These are phyloP conservation scores for Myoxocephalus aenaeus DNA, from an alignment of 2,797 vertebrate species.

Conservation along the genomic window DNA sequence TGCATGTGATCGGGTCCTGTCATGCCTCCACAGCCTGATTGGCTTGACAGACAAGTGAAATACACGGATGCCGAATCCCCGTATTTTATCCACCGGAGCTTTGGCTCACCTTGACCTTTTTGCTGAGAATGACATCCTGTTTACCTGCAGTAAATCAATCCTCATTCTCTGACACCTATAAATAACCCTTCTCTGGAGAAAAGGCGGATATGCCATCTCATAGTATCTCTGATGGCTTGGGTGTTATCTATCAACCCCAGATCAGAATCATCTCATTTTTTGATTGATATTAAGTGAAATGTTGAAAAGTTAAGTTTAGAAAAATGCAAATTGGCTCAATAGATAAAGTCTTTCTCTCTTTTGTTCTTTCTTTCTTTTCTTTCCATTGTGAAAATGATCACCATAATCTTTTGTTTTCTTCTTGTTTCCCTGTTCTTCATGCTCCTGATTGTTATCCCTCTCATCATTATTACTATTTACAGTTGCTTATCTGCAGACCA, in stretches of 20 bases:
- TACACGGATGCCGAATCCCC: constrained; percentile 33
- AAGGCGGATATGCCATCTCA: constrained; percentile 46
- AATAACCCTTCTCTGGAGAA: constrained; percentile 62
- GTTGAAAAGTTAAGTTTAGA: background rate
- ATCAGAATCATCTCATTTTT: constrained; percentile 19
- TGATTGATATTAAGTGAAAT: constrained; percentile 9
- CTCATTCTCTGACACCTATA: constrained; percentile 63
- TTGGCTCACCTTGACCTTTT: constrained; percentile 74
- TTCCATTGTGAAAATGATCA: background rate
- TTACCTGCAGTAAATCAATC: constrained; percentile 73
- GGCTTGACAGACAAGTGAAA: constrained; percentile 46
- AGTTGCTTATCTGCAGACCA: constrained; percentile 54
- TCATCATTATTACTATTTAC: constrained; percentile 34
- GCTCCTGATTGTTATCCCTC: constrained; percentile 6
- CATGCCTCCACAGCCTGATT: constrained; percentile 12
- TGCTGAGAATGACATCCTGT: constrained; percentile 57
- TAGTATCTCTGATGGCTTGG: background rate
- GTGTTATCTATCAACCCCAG: constrained; percentile 26
- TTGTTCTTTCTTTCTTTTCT: background rate
- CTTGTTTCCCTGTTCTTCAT: background rate
- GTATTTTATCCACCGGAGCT: constrained; percentile 50
- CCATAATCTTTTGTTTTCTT: background rate
- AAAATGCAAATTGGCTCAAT: background rate
- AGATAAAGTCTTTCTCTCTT: background rate
- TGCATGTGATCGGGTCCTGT: constrained; percentile 15